Evolutionary conservation across 2,888 invertebrate species (phyloP), one percentile per base, ranked within the genome.

Genomic region (Trachelus stipa): DNA sequence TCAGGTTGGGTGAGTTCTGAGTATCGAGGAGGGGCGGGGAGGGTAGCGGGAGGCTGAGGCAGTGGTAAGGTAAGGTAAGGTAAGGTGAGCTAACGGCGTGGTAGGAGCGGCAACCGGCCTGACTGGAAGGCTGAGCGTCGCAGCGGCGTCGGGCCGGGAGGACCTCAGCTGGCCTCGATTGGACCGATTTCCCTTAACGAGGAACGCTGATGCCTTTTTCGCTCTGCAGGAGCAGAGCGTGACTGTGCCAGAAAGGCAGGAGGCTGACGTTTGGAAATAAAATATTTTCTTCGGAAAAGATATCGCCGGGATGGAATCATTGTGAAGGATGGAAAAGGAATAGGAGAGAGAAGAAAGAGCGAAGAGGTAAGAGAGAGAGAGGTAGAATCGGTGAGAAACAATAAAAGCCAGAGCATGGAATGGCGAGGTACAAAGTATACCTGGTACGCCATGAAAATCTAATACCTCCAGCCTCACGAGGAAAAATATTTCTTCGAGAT

Each of bases 31-130:
- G 79, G 34, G 23, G 77, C 37, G 77, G 81, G 69, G 75, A 78
- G 82, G 79, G 74, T 79, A 80, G 82, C 82, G 79, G 73, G 74
- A 75, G 79, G 81, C 79, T 73, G 71, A 76, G 71, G 76, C 73
- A 69, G 76, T 76, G 81, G 80, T 71, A 34, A 15, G 71, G 34
- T 33, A 34, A 33, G 69, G 80, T 76, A 79, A 79, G 77, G 82
- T 34, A 76, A 82, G 81, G 80, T 83, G 84, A 89, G 87, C 86
- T 87, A 89, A 88, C 88, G 87, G 89, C 87, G 86, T 79, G 87
- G 83, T 83, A 89, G 89, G 89, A 90, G 89, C 87, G 89, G 88
- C 85, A 89, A 90, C 90, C 90, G 90, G 89, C 89, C 87, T 86
- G 85, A 87, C 89, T 88, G 89, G 87, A 86, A 88, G 83, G 87